Conservation (phyloP, 37 sponge, comb jelly and placozoan genomes). For the Axinella damicornis region DNA sequence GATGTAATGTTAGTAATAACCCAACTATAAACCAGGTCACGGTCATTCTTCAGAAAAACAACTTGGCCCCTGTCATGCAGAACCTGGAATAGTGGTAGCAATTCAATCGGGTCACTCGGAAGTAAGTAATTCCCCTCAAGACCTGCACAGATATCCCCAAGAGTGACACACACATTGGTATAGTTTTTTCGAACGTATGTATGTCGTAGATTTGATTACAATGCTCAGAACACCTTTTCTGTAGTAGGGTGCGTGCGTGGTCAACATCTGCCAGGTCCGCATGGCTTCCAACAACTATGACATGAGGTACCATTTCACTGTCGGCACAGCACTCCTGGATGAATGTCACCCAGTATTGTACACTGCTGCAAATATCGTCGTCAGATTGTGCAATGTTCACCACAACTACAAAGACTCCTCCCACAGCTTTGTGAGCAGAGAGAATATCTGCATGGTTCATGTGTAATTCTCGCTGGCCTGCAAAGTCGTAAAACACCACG, state of each 20-base stretch:
- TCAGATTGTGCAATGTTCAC: constrained; percentile 23
- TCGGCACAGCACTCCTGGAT: neutral
- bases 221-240: neutral
- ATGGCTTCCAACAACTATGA: constrained; percentile 36
- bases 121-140: neutral
- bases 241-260: neutral
- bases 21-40: neutral
- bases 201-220: no score
- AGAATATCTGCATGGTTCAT: neutral
- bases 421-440: neutral
- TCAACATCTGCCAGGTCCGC: neutral
- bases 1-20: constrained; percentile 6
- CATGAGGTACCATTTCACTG: constrained; percentile 4
- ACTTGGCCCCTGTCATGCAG: neutral
- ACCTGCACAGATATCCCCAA: neutral
- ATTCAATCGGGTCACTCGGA: neutral
- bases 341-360: constrained; percentile 31
- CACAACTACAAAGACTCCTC: constrained; percentile 23
- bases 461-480: constrained; percentile 42
- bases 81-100: neutral
- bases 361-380: neutral
- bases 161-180: neutral
- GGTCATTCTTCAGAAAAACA: neutral
- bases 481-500: constrained; percentile 38
- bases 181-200: neutral